These are phyloP conservation scores for Drosophila ustulata DNA, from an alignment of 2,888 invertebrate species.

Conservation along the genomic window DNA sequence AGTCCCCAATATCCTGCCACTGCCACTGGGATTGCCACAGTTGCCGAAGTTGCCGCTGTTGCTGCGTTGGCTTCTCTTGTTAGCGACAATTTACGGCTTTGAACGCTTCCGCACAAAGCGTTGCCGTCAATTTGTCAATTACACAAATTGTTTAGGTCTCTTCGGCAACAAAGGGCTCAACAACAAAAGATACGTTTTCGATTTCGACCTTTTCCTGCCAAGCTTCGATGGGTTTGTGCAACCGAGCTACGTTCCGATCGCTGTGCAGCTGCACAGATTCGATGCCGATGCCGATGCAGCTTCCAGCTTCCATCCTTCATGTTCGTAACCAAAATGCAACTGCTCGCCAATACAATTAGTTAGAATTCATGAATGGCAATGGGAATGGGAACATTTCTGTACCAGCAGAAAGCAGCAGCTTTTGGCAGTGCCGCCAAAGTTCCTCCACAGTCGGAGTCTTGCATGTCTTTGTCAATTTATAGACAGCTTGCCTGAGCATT, in stretches of 20 bases:
- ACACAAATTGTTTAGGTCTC: slow-evolving; percentile 82
- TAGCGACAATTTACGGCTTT: slow-evolving; percentile 81
- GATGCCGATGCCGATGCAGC: slow-evolving; percentile 3
- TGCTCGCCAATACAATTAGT: slow-evolving; percentile 82
- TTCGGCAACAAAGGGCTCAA: slow-evolving; percentile 29
- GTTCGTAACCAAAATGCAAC: slow-evolving; percentile 59
- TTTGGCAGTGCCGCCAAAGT: neutral
- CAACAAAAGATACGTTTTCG: slow-evolving; percentile 57
- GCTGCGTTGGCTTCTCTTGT: slow-evolving; percentile 66
- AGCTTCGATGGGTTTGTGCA: slow-evolving; percentile 55
- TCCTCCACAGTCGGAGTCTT: slow-evolving; percentile 50
- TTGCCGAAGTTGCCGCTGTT: slow-evolving; percentile 6
- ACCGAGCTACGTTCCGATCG: slow-evolving; percentile 57
- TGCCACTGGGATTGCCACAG: neutral
- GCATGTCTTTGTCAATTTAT: slow-evolving; percentile 83
- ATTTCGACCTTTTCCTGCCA: slow-evolving; percentile 63
- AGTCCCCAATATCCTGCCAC: slow-evolving; percentile 54
- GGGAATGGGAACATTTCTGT: slow-evolving; percentile 28
- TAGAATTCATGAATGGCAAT: slow-evolving; percentile 81
- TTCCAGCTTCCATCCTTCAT: slow-evolving; percentile 59
- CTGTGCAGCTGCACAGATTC: slow-evolving; percentile 82
- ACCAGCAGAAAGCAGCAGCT: slow-evolving; percentile 57
- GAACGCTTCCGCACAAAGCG: slow-evolving; percentile 81
- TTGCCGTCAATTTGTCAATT: slow-evolving; percentile 84
- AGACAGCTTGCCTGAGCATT: slow-evolving; percentile 80